A percentile compares a stretch with the other conserved stretches of the same genome.
Evolutionary conservation across 2,888 invertebrate genomes (phyloP).

Genomic region (Phaedon cochleariae): DNA sequence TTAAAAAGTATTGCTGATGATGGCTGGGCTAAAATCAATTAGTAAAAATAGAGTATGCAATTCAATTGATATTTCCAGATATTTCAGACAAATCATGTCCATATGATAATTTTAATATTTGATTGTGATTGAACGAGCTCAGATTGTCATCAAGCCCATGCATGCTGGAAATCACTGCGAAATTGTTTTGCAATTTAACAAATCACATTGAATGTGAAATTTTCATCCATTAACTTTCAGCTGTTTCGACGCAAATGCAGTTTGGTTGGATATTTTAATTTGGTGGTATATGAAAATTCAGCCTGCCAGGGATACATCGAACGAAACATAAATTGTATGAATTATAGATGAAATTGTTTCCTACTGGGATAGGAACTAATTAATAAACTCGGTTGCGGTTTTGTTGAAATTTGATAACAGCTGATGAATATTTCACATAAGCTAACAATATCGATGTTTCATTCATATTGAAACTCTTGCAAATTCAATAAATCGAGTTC

Average conservation of each 20-base stretch:
- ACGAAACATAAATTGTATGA: background rate
- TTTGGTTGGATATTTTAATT: conserved; percentile 6
- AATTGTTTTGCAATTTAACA: conserved; percentile 6
- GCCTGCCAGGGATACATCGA: background rate
- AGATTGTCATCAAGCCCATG: conserved; percentile 2
- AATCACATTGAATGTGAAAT: too few relatives aligned
- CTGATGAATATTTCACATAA: background rate
- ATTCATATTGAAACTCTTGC: too few relatives aligned
- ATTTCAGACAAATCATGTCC: too few relatives aligned
- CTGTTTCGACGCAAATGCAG: background rate
- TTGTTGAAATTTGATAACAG: background rate
- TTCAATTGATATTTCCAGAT: too few relatives aligned
- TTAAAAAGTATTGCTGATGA: too few relatives aligned
- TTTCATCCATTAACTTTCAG: background rate
- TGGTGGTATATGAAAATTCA: background rate
- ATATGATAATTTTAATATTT: background rate
- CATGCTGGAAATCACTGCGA: background rate
- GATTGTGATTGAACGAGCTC: background rate
- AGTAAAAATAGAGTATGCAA: too few relatives aligned
- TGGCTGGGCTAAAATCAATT: too few relatives aligned
- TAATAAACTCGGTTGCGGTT: background rate
- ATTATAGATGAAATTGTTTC: background rate
- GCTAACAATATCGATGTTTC: too few relatives aligned
- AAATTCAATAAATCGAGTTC: too few relatives aligned
- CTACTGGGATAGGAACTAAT: background rate